phyloP scores from a whole-genome alignment of 2,113 vertebrate species.

The Passer montanus region DNA sequence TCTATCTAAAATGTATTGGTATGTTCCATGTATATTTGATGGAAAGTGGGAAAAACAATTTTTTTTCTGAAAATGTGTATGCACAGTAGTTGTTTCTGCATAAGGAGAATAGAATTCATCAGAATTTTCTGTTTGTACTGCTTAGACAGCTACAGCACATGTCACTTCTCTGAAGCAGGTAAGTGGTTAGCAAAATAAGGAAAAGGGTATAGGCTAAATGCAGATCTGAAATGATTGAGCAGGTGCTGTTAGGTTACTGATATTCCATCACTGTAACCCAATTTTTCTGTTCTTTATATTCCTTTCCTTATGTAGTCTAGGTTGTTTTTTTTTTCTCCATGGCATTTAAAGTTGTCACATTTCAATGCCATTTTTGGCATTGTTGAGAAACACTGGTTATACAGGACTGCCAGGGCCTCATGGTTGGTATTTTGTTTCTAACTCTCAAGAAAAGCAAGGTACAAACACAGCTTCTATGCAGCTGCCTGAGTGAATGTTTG shows the following conservation, averaged over 20 bases:
- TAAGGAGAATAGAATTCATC: background rate
- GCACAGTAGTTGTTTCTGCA: background rate
- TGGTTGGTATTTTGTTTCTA: background rate
- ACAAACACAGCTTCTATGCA: background rate
- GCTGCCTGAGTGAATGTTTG: fast-evolving
- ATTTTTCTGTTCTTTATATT: background rate
- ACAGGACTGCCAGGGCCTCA: background rate
- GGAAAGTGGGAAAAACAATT: background rate
- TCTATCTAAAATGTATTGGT: background rate
- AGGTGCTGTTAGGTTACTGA: background rate
- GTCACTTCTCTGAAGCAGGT: background rate
- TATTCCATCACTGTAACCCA: background rate
- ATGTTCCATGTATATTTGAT: background rate
- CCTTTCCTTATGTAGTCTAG: background rate
- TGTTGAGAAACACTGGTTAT: background rate
- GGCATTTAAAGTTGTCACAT: background rate
- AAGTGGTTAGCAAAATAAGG: background rate
- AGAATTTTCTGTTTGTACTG: background rate
- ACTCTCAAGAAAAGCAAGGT: background rate
- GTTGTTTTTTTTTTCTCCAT: background rate
- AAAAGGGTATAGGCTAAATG: background rate
- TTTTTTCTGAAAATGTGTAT: background rate
- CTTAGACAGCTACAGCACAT: background rate
- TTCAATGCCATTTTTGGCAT: background rate
- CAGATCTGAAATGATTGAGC: background rate